Evolutionary conservation across 2,113 vertebrate genomes (phyloP).

Genomic region (Fregata magnificens): DNA sequence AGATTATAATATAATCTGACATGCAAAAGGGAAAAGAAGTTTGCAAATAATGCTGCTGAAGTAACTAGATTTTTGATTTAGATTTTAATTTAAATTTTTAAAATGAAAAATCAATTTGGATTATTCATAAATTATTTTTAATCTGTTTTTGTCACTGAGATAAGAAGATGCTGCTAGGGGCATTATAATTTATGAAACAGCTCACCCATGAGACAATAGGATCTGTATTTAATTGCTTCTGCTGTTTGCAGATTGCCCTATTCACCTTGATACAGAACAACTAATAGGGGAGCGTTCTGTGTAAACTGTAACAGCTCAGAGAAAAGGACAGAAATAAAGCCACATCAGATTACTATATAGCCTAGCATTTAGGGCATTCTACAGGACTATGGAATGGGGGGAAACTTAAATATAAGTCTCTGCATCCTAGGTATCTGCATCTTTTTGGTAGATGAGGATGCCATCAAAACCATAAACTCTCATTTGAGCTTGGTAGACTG

Average conservation of each 20-base stretch:
- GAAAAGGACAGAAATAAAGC: neutral
- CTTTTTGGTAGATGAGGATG: neutral
- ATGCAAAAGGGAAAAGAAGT: neutral
- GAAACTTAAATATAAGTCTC: neutral
- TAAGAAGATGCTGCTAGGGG: neutral
- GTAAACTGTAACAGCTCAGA: neutral
- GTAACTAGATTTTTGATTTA: neutral
- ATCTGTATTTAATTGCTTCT: conserved; percentile 30
- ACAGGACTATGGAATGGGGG: neutral
- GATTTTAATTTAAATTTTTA: neutral
- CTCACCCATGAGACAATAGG: neutral
- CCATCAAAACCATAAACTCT: neutral
- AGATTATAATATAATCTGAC: neutral
- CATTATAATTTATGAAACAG: conserved; percentile 10
- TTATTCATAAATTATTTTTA: conserved; percentile 14
- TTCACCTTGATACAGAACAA: neutral
- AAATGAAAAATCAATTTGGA: neutral
- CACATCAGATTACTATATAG: neutral
- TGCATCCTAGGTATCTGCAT: neutral
- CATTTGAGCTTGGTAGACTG: neutral
- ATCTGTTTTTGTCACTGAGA: neutral
- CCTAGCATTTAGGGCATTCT: neutral
- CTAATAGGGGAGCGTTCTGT: neutral
- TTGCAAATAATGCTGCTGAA: neutral
- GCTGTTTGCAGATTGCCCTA: neutral